Evolutionary conservation across 1,140 invertebrate species (phyloP).

Genomic region (Drosophila bipectinata): DNA sequence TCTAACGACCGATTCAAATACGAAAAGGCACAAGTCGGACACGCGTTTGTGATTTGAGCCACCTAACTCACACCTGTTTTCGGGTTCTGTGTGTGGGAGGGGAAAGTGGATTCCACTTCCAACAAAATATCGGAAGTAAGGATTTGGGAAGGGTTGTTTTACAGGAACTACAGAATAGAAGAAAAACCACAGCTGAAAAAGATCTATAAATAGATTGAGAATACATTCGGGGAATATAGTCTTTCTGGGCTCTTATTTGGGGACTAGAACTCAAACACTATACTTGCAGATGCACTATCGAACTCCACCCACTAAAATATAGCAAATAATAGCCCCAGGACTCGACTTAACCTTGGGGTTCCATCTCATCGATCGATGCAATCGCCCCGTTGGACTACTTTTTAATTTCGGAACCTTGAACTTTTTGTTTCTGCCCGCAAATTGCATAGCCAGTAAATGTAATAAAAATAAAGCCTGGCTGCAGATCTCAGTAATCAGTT

Average conservation of each 20-base stretch:
- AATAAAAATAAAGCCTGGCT: constrained; percentile 64
- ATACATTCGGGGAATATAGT: not conserved
- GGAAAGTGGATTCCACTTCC: constrained; percentile 1
- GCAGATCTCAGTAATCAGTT: constrained; percentile 71
- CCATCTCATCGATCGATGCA: constrained; percentile 33
- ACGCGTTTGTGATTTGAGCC: constrained; percentile 66
- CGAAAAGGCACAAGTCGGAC: constrained; percentile 67
- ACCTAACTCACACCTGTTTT: constrained; percentile 53
- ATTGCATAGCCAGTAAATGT: constrained; percentile 66
- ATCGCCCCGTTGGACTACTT: constrained; percentile 64
- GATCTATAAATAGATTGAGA: constrained; percentile 19
- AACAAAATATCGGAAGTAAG: constrained; percentile 39
- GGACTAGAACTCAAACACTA: not conserved
- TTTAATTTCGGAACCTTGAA: constrained; percentile 79
- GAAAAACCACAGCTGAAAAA: constrained; percentile 8
- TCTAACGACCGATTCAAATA: constrained; percentile 53
- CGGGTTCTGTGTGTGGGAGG: not conserved
- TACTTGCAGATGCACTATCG: not conserved
- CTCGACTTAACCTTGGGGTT: constrained; percentile 32
- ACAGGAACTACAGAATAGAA: too few relatives aligned
- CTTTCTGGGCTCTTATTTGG: not conserved
- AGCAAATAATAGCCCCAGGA: constrained; percentile 32
- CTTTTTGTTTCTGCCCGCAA: constrained; percentile 58
- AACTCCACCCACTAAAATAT: constrained; percentile 14
- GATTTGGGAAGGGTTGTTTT: constrained; percentile 24